Conservation (phyloP, 2,797 vertebrate genomes). For the Vultur gryphus region DNA sequence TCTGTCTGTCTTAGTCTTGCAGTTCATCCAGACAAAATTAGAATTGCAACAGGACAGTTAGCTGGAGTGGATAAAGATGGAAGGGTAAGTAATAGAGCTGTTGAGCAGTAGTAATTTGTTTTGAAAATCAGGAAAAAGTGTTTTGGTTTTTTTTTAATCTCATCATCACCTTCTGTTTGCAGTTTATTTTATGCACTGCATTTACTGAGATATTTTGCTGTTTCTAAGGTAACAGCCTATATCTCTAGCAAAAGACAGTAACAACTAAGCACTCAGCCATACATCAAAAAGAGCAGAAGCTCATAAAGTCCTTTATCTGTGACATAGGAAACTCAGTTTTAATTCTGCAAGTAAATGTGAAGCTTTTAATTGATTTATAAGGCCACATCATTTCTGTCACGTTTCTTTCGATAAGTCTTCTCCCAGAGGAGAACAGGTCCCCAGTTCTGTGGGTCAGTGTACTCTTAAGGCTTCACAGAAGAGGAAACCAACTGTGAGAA, state of each 20-base stretch:
- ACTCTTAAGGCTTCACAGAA: neutral
- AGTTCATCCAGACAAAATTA: constrained; percentile 97
- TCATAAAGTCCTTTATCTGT: neutral
- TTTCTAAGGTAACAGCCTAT: neutral
- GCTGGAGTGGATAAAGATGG: constrained; percentile 99
- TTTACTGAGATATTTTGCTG: neutral
- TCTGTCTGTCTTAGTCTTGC: constrained; percentile 83
- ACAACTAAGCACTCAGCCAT: neutral
- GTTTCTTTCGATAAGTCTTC: neutral
- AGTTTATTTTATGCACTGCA: neutral
- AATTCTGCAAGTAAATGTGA: neutral
- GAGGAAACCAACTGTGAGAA: neutral
- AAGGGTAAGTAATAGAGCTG: constrained; percentile 82
- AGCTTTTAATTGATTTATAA: neutral
- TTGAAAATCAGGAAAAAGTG: constrained; percentile 32
- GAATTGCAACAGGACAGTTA: constrained; percentile 96
- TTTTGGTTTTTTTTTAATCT: neutral
- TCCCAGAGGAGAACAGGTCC: neutral
- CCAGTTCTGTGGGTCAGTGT: neutral
- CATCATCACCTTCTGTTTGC: neutral
- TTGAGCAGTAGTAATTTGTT: constrained; percentile 43
- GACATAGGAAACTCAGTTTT: neutral
- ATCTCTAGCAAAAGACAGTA: neutral
- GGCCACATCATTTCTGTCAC: neutral
- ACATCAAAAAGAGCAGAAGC: neutral